A percentile compares a stretch with the other conserved stretches of the same genome.
phyloP scores from a whole-genome alignment of 2,888 invertebrate genomes.

The Cerastis rubricosa region DNA sequence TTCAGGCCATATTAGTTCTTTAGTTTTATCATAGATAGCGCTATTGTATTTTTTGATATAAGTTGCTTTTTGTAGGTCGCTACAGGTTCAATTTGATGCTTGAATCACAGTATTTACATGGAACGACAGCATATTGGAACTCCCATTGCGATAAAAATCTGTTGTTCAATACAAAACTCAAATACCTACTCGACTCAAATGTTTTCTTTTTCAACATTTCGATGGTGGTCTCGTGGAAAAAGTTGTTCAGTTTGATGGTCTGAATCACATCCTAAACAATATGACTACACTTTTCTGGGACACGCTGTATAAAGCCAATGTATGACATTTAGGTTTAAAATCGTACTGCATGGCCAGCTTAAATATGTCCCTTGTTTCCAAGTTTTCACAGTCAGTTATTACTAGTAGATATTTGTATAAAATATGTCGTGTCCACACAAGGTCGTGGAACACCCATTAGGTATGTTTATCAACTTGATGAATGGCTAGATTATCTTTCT shows the following conservation, averaged over 20 bases:
- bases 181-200: not conserved
- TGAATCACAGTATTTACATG: too few relatives aligned
- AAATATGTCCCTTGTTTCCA: constrained; percentile 7
- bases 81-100: too few relatives aligned
- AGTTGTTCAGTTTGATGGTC: not conserved
- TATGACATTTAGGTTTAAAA: not conserved
- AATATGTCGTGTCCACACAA: constrained; percentile 31
- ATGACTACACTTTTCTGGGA: not conserved
- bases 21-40: too few relatives aligned
- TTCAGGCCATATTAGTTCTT: too few relatives aligned
- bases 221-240: not conserved
- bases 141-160: too few relatives aligned
- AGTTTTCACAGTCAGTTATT: not conserved
- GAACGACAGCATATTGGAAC: too few relatives aligned
- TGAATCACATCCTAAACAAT: not conserved
- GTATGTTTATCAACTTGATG: constrained; percentile 32
- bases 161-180: not conserved
- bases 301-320: not conserved
- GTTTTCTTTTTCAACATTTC: not conserved
- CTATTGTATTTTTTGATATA: too few relatives aligned
- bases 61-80: too few relatives aligned
- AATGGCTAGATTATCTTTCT: constrained; percentile 19
- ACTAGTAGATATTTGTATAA: constrained; percentile 22
- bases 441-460: constrained; percentile 21
- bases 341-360: not conserved